Evolutionary conservation across 2,797 vertebrate genomes (phyloP), one percentile per base, ranked within the genome.

Genomic region (Galaxias olidus): DNA sequence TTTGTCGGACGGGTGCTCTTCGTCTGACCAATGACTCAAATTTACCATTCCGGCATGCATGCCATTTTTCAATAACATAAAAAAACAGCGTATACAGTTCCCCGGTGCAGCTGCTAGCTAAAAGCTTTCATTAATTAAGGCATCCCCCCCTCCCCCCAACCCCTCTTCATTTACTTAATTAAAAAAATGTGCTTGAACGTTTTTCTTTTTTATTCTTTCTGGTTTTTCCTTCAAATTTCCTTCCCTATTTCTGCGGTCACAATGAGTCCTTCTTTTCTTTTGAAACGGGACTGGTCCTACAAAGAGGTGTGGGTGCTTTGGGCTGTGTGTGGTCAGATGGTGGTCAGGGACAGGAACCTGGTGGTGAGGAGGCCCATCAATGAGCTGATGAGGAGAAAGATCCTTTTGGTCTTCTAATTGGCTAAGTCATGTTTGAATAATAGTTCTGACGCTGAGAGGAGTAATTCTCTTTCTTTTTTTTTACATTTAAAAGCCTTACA

Each of bases 71-170:
- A 86, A 65, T 67, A 71, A 44, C 77, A 70, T 76, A 14, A 65
- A 62, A 56, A 53, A 63, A 63, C 57, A 20, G 56, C 54, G 49
- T 77, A 30, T 30, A 85, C 71, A 82, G 77, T 85, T 89, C 86
- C 85, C 81, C 83, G 56, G 66, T 73, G 78, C 90, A 90, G 89
- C 87, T 81, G 77, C 90, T 87, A 86, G 88, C 82, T 85, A 85
- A 90, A 90, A 87, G 88, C 87, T 87, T 89, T 89, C 86, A 76
- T 90, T 90, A 89, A 90, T 91, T 86, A 90, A 89, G 84, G 86
- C 87, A 85, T 86, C 87, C 85, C 73, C 59, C 66, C 65, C 83
- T 87, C 59, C 66, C 65, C 83, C 87, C 83, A 75, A 75, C 77
- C 76, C 61, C 54, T 87, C 82, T 86, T 90, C 83, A 87, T 89